Base-by-base conservation (phyloP, 2,888 invertebrate species). In the Digitonthophagus gazella region DNA sequence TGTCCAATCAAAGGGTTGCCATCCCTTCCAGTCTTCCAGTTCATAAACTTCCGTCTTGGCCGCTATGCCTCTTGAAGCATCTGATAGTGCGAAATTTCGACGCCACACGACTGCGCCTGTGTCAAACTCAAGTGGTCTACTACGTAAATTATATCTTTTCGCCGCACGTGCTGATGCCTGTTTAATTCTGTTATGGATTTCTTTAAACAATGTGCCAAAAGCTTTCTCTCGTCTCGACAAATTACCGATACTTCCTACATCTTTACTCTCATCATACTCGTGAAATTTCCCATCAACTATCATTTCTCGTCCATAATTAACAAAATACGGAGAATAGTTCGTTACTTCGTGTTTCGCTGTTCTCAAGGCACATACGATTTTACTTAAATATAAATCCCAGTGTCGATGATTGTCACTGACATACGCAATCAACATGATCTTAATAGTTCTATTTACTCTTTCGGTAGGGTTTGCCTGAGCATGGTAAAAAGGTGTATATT, bases 401-500 rank as follows among this genome's bases (percentile, higher is more conserved):
- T 22, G 19, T 3, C 74, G 79, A 65, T 77, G 75, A 28, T 75
- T 69, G 14, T 71, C 64, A 4, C 15, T 44, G 11, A 71, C 67
- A 16, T 71, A 72, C 2, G 67, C 64, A 3, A 64, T 66, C 18
- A 73, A 58, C 70, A 72, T 70, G 8, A 72, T 72, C 58, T 72
- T 70, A 4, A 70, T 61, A 0, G 61, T 64, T 2, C 66, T 11
- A 57, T 73, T 72, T 2, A 70, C 65, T 6, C 72, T 55, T 65
- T 72, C 73, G 1, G 67, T 64, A 8, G 70, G 69, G 63, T 73
- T 72, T 3, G 70, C 66, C 55, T 68, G 68, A 0, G 79, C 78
- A 18, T 77, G 1, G 72, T 80, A 79, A n/a, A 69, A 20, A 0
- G 75, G 71, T 56, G 72, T 77, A 64, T 65, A 72, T 4, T 63